Evolutionary conservation across 30 jellyfish, hydroid and myxozoan species (phyloP).

Genomic region (Rhopilema esculentum): DNA sequence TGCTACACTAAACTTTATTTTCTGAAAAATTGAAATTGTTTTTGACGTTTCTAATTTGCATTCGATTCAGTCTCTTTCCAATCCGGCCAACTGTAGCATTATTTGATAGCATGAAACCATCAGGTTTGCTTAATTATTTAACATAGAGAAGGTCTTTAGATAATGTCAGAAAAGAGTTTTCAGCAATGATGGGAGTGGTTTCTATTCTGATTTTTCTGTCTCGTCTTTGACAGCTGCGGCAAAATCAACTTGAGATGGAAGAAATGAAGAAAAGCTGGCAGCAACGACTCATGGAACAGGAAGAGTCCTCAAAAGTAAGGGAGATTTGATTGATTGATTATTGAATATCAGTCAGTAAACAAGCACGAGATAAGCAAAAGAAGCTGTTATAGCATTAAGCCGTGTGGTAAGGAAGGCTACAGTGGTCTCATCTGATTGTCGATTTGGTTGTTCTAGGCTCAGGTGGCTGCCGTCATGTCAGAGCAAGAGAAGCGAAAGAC

Average conservation of each 20-base stretch:
- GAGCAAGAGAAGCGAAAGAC: constrained; percentile 71
- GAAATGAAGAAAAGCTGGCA: constrained; percentile 84
- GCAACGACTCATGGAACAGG: constrained; percentile 70
- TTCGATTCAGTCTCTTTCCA: neutral
- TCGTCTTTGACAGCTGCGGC: constrained; percentile 53
- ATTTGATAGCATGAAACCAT: too few relatives aligned
- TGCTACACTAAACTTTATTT: neutral
- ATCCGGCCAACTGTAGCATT: neutral
- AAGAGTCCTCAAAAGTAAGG: constrained; percentile 68
- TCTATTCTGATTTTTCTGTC: neutral
- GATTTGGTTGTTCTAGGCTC: constrained; percentile 23
- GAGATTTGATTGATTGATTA: neutral
- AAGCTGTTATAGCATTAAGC: too few relatives aligned
- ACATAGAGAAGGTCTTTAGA: too few relatives aligned
- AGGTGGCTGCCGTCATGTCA: constrained; percentile 55
- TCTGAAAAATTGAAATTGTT: neutral
- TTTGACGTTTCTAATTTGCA: neutral
- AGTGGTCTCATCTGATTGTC: neutral
- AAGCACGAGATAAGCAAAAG: neutral
- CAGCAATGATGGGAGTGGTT: neutral
- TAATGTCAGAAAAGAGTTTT: neutral
- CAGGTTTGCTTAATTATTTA: too few relatives aligned
- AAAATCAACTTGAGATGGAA: constrained; percentile 66
- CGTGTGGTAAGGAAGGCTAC: too few relatives aligned
- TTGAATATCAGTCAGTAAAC: neutral